A percentile compares a stretch with the other conserved stretches of the same genome.
These are phyloP conservation scores for Epiblema foenella DNA, from an alignment of 2,888 invertebrate species.

Conservation along the genomic window DNA sequence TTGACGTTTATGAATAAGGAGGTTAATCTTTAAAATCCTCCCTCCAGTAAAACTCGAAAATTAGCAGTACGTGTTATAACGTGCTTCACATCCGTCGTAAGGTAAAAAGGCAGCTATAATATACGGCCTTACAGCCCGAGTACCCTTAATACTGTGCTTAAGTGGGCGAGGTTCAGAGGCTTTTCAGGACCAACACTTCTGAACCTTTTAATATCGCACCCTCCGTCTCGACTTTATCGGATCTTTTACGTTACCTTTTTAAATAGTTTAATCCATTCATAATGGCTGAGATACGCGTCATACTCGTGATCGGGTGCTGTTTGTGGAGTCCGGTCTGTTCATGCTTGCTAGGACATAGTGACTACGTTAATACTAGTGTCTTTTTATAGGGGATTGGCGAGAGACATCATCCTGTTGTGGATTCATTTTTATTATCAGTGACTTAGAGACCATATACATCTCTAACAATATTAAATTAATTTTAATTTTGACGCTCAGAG, in stretches of 20 bases:
- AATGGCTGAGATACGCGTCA: conserved; percentile 38
- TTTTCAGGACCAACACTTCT: conserved; percentile 82
- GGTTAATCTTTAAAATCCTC: conserved; percentile 24
- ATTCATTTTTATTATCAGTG: too few relatives aligned
- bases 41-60: conserved; percentile 32
- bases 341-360: too few relatives aligned
- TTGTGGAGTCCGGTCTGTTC: too few relatives aligned
- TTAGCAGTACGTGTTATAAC: conserved; percentile 40
- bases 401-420: too few relatives aligned
- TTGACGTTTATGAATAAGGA: too few relatives aligned
- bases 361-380: too few relatives aligned
- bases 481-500: too few relatives aligned
- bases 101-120: conserved; percentile 71
- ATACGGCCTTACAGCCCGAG: conserved; percentile 78
- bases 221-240: conserved; percentile 69
- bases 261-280: conserved; percentile 64
- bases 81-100: conserved; percentile 48
- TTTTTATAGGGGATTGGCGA: too few relatives aligned
- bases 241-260: conserved; percentile 71
- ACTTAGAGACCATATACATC: too few relatives aligned
- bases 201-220: conserved; percentile 83
- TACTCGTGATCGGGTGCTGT: too few relatives aligned
- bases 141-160: conserved; percentile 83
- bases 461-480: too few relatives aligned
- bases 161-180: conserved; percentile 81